These are phyloP conservation scores for Phrynocephalus versicolor DNA, from an alignment of 2,113 vertebrate species.

Conservation along the genomic window DNA sequence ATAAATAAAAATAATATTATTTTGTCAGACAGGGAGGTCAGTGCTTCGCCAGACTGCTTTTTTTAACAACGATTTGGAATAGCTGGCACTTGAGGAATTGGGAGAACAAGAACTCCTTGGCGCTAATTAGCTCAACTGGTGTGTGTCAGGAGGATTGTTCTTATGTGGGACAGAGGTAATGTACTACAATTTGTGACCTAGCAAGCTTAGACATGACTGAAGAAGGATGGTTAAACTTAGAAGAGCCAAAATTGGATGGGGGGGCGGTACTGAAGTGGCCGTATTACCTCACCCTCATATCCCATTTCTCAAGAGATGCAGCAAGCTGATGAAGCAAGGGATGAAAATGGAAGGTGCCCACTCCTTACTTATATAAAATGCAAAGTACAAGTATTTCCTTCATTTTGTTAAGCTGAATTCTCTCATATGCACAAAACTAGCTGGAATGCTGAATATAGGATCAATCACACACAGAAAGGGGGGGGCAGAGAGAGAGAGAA, in stretches of 20 bases:
- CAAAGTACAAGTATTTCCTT: neutral
- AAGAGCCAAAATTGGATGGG: neutral
- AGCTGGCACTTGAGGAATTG: neutral
- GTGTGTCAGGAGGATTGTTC: neutral
- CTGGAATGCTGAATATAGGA: no score
- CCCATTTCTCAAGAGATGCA: neutral
- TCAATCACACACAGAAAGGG: no score
- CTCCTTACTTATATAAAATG: neutral
- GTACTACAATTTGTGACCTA: neutral
- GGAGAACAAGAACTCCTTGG: neutral
- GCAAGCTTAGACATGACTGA: neutral
- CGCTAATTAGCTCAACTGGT: conserved; percentile 3
- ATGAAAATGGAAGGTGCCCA: neutral
- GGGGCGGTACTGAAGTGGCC: neutral
- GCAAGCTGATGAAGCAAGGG: no score
- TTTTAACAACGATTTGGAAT: neutral
- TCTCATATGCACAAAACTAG: neutral
- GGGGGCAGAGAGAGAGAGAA: no score
- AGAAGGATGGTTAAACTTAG: neutral
- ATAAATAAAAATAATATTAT: no score
- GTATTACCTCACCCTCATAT: neutral
- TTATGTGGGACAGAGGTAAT: neutral
- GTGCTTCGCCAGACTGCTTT: neutral
- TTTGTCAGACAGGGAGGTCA: neutral
- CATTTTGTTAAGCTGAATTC: neutral